Conservation (phyloP, 2,113 vertebrate species). For the Colius striatus region DNA sequence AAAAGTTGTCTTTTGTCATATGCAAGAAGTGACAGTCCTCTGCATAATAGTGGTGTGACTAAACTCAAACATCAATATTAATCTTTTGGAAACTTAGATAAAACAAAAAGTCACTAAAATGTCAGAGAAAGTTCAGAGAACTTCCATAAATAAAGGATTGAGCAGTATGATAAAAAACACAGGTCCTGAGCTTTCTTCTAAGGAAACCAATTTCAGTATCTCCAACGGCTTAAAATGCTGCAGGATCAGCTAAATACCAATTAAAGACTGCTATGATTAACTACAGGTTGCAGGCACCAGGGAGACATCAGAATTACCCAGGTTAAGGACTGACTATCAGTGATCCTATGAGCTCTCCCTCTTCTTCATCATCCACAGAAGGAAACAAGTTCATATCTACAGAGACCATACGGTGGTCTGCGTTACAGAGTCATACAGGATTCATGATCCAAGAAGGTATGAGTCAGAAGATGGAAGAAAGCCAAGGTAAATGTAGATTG, state of each 20-base stretch:
- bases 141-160: not conserved
- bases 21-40: not conserved
- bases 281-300: not conserved
- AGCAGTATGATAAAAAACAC: not conserved
- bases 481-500: not conserved
- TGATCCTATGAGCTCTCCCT: not conserved
- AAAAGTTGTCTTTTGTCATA: not conserved
- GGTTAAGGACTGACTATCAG: not conserved
- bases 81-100: not conserved
- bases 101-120: not conserved
- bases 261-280: not conserved
- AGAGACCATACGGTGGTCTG: not conserved
- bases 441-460: not conserved
- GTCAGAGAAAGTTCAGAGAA: not conserved
- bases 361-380: not conserved
- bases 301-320: not conserved
- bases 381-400: not conserved
- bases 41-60: not conserved
- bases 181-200: not conserved
- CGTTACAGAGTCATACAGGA: not conserved
- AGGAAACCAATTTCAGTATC: not conserved
- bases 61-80: not conserved
- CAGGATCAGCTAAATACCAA: not conserved
- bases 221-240: not conserved
- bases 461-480: constrained; percentile 1